Percentiles rank a stretch among this genome's conserved stretches.
Evolutionary conservation across 2,797 vertebrate species (phyloP).

Genomic region (Enteromius unitaeniatus): DNA sequence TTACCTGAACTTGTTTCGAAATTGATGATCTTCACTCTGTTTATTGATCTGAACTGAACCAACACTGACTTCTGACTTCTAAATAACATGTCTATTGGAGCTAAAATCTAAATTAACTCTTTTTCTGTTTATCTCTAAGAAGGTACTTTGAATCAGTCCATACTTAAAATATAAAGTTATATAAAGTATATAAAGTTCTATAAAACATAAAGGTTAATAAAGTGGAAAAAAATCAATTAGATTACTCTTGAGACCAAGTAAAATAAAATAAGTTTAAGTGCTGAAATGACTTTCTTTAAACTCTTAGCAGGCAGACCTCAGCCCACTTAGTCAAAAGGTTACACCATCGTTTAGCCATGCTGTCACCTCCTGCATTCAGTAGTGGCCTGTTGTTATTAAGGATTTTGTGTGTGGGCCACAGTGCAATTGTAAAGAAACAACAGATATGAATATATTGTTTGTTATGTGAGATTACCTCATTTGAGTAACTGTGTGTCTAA

Average conservation of each 20-base stretch:
- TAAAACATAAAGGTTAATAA: background rate
- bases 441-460: background rate
- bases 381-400: background rate
- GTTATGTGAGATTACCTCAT: background rate
- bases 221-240: background rate
- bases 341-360: background rate
- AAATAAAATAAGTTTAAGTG: background rate
- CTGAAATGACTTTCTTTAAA: background rate
- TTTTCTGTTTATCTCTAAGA: background rate
- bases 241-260: background rate
- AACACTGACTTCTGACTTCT: background rate
- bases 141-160: background rate
- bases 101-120: background rate
- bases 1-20: too few species aligned
- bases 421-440: background rate
- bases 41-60: background rate
- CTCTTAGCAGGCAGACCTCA: background rate
- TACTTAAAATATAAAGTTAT: background rate
- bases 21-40: too few species aligned
- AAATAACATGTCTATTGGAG: background rate
- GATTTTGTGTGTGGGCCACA: background rate
- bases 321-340: conserved; percentile 4
- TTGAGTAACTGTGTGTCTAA: background rate
- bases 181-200: background rate
- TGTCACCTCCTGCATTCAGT: background rate